Evolutionary conservation across 2,113 vertebrate species (phyloP), one percentile per base, ranked within the genome.

Genomic region (Motacilla alba): DNA sequence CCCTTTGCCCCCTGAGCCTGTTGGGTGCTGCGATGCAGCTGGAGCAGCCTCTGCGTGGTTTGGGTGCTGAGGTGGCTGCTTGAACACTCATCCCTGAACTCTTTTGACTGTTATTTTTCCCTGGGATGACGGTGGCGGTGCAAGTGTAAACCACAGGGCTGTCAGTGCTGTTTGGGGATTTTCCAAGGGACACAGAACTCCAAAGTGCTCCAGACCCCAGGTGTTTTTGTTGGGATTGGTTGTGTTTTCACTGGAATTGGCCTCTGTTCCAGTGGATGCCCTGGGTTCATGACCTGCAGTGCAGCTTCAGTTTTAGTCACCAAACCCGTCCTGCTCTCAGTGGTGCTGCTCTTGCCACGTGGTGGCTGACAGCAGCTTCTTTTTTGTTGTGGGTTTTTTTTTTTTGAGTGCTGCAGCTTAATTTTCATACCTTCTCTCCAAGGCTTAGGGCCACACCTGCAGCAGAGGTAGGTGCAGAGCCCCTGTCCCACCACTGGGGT

Each of bases 61-160:
- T 75, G 49, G 39, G 63, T 49, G 49, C 76, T 19, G 2, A 50
- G 55, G 15, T 19, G 22, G 5, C 23, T 37, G 41, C 53, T 68
- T 20, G 22, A 58, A 58, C 50, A 3, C 69, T 19, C 31, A 2
- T 33, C 24, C n/a, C 16, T 46, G 33, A 50, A 58, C 41, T 28
- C 46, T 31, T 53, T 9, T 27, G n/a, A 4, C 43, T 23, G 1
- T 41, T 72, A 5, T 0, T 58, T 74, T 72, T 11, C 10, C 4
- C 21, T 13, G 39, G 18, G 58, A 35, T 39, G 63, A 12, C 33
- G 44, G 39, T 0, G 0, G 24, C 0, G 0, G 35, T 9, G 47
- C 56, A 59, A 13, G 23, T 23, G 56, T 60, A 8, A 59, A 39
- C 39, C 43, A 1, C 12, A 3, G 39, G 4, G 44, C 53, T 59